Conservation (phyloP, 2,797 vertebrate genomes). For the Setipinna tenuifilis region DNA sequence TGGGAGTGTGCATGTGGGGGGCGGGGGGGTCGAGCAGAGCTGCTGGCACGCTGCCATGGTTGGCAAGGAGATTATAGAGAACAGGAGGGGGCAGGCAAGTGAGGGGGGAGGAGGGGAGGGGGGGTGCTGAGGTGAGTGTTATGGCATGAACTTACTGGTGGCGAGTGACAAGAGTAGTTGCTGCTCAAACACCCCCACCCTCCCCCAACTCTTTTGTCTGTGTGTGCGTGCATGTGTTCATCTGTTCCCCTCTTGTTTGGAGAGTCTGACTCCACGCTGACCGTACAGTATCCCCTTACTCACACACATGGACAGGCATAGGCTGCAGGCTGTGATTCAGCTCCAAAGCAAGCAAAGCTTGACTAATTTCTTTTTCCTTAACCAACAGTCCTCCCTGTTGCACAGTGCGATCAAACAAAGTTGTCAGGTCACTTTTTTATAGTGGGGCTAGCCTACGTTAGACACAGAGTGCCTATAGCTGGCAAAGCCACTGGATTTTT, state of each 20-base stretch:
- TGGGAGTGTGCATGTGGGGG: conserved; percentile 27
- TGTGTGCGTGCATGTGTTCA: conserved; percentile 22
- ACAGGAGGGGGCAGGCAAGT: background rate
- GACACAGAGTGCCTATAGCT: background rate
- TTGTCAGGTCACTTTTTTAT: background rate
- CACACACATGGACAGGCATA: background rate
- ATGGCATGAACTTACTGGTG: conserved; percentile 47
- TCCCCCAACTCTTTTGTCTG: background rate
- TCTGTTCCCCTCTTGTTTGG: background rate
- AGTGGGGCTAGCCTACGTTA: background rate
- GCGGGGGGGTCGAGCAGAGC: conserved; percentile 62
- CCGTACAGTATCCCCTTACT: background rate
- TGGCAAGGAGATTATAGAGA: conserved; percentile 52
- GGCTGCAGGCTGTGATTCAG: background rate
- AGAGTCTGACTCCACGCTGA: background rate
- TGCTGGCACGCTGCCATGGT: conserved; percentile 63
- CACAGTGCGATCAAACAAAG: conserved; percentile 9
- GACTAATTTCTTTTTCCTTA: background rate
- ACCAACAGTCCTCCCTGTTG: background rate
- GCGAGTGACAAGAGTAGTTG: conserved; percentile 68
- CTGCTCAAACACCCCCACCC: conserved; percentile 34
- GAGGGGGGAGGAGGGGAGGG: background rate
- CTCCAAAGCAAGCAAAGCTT: conserved; percentile 17
- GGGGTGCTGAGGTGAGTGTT: conserved; percentile 12
- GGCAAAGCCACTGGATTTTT: background rate